A percentile compares a stretch with the other conserved stretches of the same genome.
These are phyloP conservation scores for Phyllopteryx taeniolatus DNA, from an alignment of 2,113 vertebrate species.

Conservation along the genomic window DNA sequence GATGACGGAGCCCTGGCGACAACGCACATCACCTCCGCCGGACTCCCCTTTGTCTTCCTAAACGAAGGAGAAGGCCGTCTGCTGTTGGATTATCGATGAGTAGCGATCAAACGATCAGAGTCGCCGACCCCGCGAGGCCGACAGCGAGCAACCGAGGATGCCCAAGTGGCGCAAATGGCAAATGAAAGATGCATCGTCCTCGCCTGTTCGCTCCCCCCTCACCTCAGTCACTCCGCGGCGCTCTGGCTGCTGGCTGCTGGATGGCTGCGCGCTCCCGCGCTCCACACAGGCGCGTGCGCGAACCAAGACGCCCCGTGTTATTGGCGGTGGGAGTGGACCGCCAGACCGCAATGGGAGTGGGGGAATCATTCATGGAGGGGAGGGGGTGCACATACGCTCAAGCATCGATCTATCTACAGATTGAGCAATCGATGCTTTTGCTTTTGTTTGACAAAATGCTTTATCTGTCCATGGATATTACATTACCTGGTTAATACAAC, in stretches of 20 bases:
- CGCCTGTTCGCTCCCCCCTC: background rate
- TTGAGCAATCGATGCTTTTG: too few relatives aligned
- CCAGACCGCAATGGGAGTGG: constrained; percentile 48
- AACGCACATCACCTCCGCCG: constrained; percentile 36
- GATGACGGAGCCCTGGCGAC: background rate
- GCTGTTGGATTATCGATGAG: constrained; percentile 12
- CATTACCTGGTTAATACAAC: too few relatives aligned
- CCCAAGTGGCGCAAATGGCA: background rate
- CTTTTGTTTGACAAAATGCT: too few relatives aligned
- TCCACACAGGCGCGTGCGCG: constrained; percentile 43
- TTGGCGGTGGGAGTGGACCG: constrained; percentile 46
- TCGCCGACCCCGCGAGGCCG: background rate
- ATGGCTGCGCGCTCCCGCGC: constrained; percentile 60
- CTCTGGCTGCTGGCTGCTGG: constrained; percentile 39
- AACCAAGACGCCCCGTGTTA: constrained; percentile 44
- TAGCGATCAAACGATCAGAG: constrained; percentile 5
- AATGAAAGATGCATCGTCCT: background rate
- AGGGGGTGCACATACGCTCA: constrained; percentile 8
- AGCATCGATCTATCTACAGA: too few relatives aligned
- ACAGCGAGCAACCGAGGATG: background rate
- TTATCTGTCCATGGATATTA: too few relatives aligned
- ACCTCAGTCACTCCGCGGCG: constrained; percentile 6
- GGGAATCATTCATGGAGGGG: constrained; percentile 64
- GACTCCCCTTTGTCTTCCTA: constrained; percentile 51
- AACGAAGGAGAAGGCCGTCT: background rate